phyloP scores from a whole-genome alignment of 2,888 invertebrate genomes.

The Operophtera brumata region DNA sequence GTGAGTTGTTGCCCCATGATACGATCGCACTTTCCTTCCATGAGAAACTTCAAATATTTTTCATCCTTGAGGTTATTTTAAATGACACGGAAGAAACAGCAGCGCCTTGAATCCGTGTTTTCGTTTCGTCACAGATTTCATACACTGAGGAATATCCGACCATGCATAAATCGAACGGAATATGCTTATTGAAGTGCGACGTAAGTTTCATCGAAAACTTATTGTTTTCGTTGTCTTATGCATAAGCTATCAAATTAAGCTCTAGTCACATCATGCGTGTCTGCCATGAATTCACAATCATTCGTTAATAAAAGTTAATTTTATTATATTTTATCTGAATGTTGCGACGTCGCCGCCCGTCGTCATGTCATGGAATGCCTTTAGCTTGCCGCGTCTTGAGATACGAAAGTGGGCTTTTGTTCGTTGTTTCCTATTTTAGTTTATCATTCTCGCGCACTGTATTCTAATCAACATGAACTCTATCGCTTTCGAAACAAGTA shows the following conservation, averaged over 20 bases:
- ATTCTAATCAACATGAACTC: conserved; percentile 37
- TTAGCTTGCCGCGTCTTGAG: conserved; percentile 47
- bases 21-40: conserved; percentile 52
- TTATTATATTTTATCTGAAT: conserved; percentile 45
- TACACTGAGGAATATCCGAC: background rate
- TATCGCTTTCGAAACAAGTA: conserved; percentile 21
- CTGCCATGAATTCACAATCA: conserved; percentile 61
- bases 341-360: conserved; percentile 43
- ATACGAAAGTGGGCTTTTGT: conserved; percentile 61
- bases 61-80: conserved; percentile 21
- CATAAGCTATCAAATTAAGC: conserved; percentile 57
- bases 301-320: conserved; percentile 66
- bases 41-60: conserved; percentile 42
- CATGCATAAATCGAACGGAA: conserved; percentile 23
- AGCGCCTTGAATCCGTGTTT: background rate
- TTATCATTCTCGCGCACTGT: conserved; percentile 48
- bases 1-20: conserved; percentile 53
- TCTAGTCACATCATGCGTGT: conserved; percentile 61
- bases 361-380: conserved; percentile 55
- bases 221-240: conserved; percentile 44
- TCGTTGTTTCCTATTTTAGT: conserved; percentile 59
- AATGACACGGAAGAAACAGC: conserved; percentile 11
- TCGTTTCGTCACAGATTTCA: too few relatives aligned
- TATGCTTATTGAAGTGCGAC: conserved; percentile 33
- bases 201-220: conserved; percentile 39